These are phyloP conservation scores for Notechis scutatus DNA, from an alignment of 2,113 vertebrate genomes.

Conservation along the genomic window DNA sequence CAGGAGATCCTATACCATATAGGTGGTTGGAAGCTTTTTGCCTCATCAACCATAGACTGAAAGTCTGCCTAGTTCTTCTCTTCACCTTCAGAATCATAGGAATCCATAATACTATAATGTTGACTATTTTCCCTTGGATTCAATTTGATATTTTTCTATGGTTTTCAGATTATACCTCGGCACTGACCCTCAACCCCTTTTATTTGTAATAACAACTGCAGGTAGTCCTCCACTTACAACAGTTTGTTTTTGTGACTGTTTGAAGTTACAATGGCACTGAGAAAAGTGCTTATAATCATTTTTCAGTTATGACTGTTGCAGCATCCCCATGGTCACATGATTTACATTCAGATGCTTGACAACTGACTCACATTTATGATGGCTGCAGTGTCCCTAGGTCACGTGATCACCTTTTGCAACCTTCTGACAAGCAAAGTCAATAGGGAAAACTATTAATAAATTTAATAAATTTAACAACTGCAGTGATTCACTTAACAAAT, in stretches of 20 bases:
- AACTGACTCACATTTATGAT: background rate
- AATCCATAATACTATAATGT: background rate
- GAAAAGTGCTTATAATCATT: background rate
- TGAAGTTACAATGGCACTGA: background rate
- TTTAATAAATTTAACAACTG: background rate
- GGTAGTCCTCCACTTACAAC: background rate
- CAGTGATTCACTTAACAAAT: background rate
- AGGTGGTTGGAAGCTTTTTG: background rate
- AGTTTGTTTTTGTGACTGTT: background rate
- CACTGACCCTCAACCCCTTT: background rate
- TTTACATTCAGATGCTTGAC: background rate
- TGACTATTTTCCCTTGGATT: background rate
- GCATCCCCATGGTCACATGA: background rate
- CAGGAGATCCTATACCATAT: too few relatives aligned
- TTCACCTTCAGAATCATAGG: background rate
- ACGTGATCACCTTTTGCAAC: background rate
- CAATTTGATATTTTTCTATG: background rate
- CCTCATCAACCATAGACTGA: background rate
- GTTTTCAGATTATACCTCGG: background rate
- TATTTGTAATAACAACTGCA: background rate
- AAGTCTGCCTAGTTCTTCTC: background rate
- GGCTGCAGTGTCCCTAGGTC: background rate
- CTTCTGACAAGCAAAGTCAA: background rate
- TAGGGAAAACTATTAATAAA: background rate
- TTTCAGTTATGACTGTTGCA: background rate